Evolutionary conservation across 2,888 invertebrate species (phyloP).

Genomic region (Thecophora atra): DNA sequence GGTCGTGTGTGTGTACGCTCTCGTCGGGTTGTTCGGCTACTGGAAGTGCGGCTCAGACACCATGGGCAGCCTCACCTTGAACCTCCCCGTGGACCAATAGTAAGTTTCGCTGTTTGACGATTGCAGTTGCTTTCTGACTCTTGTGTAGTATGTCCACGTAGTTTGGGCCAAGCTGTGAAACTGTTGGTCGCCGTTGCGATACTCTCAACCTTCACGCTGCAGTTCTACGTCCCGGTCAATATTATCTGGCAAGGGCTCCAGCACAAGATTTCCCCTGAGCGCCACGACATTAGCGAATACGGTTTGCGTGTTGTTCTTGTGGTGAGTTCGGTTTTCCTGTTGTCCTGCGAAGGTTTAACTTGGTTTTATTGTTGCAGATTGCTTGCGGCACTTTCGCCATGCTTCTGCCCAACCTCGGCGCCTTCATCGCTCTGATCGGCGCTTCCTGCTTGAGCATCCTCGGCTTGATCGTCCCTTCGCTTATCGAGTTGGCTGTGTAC

Average conservation of each 20-base stretch:
- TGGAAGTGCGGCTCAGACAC: constrained; percentile 82
- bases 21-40: constrained; percentile 93
- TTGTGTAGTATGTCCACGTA: constrained; percentile 54
- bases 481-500: constrained; percentile 87
- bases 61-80: constrained; percentile 87
- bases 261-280: constrained; percentile 72
- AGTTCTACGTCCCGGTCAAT: constrained; percentile 97
- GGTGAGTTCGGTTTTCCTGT: constrained; percentile 54
- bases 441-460: constrained; percentile 91
- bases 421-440: constrained; percentile 92
- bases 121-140: too few species aligned
- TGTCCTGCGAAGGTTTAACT: neutral
- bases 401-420: constrained; percentile 86
- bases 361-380: constrained; percentile 51
- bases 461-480: constrained; percentile 90
- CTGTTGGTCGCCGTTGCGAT: constrained; percentile 88
- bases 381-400: constrained; percentile 82
- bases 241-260: constrained; percentile 92
- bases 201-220: constrained; percentile 93
- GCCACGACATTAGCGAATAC: constrained; percentile 70
- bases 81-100: constrained; percentile 79
- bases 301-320: constrained; percentile 77
- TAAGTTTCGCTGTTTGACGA: too few species aligned
- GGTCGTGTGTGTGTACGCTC: constrained; percentile 85
- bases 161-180: constrained; percentile 82